Conservation (phyloP, 2,888 invertebrate genomes). For the Andrena dorsata region DNA sequence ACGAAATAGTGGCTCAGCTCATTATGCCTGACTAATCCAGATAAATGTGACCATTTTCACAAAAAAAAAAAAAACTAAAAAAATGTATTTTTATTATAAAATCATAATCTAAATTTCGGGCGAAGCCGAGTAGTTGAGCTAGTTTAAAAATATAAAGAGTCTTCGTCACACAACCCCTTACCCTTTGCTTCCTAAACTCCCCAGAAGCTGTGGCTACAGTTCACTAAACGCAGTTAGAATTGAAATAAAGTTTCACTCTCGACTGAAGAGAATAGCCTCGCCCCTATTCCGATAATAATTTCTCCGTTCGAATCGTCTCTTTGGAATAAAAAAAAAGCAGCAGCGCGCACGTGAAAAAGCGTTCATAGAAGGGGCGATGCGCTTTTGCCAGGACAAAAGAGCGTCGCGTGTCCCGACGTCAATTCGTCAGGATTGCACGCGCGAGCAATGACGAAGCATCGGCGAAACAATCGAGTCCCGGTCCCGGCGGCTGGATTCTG, state of each 20-base stretch:
- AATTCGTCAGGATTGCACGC: conserved; percentile 33
- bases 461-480: conserved; percentile 50
- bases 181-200: no score
- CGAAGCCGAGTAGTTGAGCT: no score
- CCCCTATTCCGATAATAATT: neutral
- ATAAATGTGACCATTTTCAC: no score
- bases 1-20: no score
- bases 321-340: conserved; percentile 1
- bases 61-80: no score
- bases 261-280: neutral
- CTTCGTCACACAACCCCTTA: no score
- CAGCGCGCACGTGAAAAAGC: neutral
- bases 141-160: no score
- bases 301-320: neutral
- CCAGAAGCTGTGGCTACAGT: no score
- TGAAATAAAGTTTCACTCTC: neutral
- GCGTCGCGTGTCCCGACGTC: conserved; percentile 37
- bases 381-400: conserved; percentile 32
- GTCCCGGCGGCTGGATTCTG: conserved; percentile 14
- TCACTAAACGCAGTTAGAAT: no score
- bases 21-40: no score
- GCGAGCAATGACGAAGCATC: conserved; percentile 32
- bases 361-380: neutral
- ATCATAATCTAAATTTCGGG: no score
- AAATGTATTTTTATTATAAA: no score